Conservation (phyloP, 2,888 invertebrate species). For the Erebia ligea region DNA sequence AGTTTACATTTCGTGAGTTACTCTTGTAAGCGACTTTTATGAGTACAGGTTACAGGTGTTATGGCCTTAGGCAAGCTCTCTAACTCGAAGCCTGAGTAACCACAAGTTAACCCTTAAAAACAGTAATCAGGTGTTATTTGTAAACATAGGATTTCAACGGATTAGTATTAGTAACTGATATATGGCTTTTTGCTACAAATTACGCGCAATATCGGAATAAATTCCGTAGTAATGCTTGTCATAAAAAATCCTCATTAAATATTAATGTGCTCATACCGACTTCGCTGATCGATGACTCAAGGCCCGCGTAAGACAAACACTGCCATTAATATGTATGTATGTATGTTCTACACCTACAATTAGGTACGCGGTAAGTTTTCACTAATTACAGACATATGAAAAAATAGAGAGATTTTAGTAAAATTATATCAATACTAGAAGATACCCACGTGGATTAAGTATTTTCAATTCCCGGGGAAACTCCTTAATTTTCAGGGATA, state of each 20-base stretch:
- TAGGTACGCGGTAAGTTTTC: constrained; percentile 9
- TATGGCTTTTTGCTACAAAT: constrained; percentile 27
- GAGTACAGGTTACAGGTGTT: too few relatives aligned
- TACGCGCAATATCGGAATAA: constrained; percentile 26
- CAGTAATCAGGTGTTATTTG: neutral
- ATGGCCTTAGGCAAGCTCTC: too few relatives aligned
- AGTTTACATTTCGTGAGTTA: too few relatives aligned
- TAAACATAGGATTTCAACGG: constrained; percentile 10
- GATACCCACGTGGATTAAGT: too few relatives aligned
- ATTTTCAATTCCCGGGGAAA: too few relatives aligned
- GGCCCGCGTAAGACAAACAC: constrained; percentile 14
- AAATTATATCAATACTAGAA: too few relatives aligned
- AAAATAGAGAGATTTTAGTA: constrained; percentile 6
- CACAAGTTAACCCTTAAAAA: too few relatives aligned
- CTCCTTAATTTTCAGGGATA: too few relatives aligned
- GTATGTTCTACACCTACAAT: constrained; percentile 25
- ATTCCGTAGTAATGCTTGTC: constrained; percentile 24
- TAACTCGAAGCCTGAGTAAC: too few relatives aligned
- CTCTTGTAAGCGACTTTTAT: too few relatives aligned
- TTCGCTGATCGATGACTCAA: constrained; percentile 27
- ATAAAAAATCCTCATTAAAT: constrained; percentile 29
- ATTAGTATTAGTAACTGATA: constrained; percentile 31
- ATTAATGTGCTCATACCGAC: constrained; percentile 28
- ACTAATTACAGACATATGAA: constrained; percentile 6
- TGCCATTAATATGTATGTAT: constrained; percentile 18